Evolutionary conservation across 2,888 invertebrate species (phyloP).

Genomic region (Prosapia bicincta): DNA sequence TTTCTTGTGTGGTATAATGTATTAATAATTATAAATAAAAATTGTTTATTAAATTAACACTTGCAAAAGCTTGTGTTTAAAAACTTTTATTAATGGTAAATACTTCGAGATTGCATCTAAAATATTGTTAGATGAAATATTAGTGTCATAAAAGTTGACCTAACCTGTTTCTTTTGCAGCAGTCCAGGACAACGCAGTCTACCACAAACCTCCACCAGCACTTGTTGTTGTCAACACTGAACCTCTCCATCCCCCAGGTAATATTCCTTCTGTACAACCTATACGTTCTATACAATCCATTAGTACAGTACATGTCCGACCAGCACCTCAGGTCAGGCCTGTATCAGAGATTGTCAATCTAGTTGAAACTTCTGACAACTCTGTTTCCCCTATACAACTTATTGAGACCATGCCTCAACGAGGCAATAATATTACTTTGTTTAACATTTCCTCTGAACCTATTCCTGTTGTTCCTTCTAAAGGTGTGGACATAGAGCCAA

Average conservation of each 20-base stretch:
- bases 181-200: background rate
- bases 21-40: no score
- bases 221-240: background rate
- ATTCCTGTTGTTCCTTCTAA: conserved; percentile 8
- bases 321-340: background rate
- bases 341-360: conserved; percentile 13
- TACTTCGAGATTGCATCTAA: no score
- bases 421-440: background rate
- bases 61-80: no score
- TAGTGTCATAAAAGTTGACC: no score
- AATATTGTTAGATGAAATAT: no score
- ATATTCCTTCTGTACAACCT: background rate
- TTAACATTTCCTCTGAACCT: background rate
- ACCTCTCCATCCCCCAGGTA: background rate
- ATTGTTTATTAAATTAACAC: no score
- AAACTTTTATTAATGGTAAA: no score
- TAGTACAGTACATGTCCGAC: background rate
- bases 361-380: conserved; percentile 3
- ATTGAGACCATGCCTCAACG: background rate
- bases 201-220: background rate
- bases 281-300: background rate
- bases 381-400: conserved; percentile 6
- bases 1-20: no score
- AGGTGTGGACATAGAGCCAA: conserved; percentile 2
- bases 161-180: background rate